phyloP scores from a whole-genome alignment of 2,888 invertebrate species.

The Leucoptera coffeella region DNA sequence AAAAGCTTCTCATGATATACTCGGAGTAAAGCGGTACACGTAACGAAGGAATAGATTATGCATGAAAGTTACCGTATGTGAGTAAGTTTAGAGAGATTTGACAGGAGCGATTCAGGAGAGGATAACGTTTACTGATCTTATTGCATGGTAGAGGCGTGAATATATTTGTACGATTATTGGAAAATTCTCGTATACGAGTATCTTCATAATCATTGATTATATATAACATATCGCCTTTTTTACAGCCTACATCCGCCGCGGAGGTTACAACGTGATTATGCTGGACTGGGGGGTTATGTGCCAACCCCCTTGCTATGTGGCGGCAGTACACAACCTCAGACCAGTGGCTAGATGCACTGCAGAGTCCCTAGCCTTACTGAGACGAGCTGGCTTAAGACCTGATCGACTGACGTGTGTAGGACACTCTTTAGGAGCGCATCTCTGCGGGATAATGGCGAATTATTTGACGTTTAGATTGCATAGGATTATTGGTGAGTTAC shows the following conservation, averaged over 20 bases:
- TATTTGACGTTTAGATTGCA: constrained; percentile 67
- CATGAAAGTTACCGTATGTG: too few relatives aligned
- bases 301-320: constrained; percentile 66
- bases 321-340: constrained; percentile 69
- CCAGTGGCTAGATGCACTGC: constrained; percentile 67
- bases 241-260: constrained; percentile 65
- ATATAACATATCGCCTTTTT: neutral
- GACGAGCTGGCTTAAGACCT: constrained; percentile 60
- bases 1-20: too few relatives aligned
- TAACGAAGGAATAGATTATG: too few relatives aligned
- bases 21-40: too few relatives aligned
- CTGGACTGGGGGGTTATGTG: constrained; percentile 71
- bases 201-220: neutral
- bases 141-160: too few relatives aligned
- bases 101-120: too few relatives aligned
- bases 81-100: too few relatives aligned
- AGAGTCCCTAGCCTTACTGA: constrained; percentile 54
- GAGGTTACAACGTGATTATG: constrained; percentile 70
- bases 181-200: neutral
- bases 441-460: constrained; percentile 70
- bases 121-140: too few relatives aligned
- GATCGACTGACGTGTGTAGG: constrained; percentile 68
- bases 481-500: constrained; percentile 58
- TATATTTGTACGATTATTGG: neutral
- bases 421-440: constrained; percentile 70